Evolutionary conservation across 2,113 vertebrate genomes (phyloP).

Genomic region (Jaculus jaculus): DNA sequence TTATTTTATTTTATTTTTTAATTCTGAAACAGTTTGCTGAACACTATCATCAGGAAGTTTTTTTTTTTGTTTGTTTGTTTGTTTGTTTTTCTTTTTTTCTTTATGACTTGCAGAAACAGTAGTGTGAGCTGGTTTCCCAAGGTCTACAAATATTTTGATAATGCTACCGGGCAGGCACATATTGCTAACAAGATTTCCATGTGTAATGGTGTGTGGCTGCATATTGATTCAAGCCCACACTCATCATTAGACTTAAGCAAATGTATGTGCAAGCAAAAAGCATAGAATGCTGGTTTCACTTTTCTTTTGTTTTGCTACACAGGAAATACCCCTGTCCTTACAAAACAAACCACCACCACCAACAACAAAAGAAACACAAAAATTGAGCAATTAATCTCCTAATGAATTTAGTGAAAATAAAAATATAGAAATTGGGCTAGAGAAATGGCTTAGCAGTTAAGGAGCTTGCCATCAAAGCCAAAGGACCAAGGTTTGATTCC

Average conservation of each 20-base stretch:
- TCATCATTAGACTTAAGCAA: background rate
- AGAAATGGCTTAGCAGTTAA: too few species aligned
- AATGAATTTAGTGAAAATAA: too few species aligned
- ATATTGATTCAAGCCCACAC: background rate
- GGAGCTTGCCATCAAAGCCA: too few species aligned
- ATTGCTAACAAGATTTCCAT: background rate
- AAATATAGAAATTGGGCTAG: too few species aligned
- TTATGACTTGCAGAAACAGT: background rate
- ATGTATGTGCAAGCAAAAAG: background rate
- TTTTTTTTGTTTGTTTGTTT: too few species aligned
- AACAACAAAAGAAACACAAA: background rate
- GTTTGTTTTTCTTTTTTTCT: too few species aligned
- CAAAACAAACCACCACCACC: background rate
- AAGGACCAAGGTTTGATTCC: too few species aligned
- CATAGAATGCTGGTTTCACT: background rate
- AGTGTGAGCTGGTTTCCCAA: background rate
- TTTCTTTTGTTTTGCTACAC: background rate
- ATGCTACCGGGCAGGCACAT: background rate
- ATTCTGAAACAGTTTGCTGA: slow-evolving; percentile 16
- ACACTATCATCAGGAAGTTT: background rate
- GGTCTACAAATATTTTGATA: background rate
- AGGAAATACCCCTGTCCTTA: background rate
- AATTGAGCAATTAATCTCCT: background rate
- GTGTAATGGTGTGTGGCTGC: background rate
- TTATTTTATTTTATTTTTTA: too few species aligned